phyloP scores from a whole-genome alignment of 2,797 vertebrate genomes.

The Brachyrhaphis roseni region DNA sequence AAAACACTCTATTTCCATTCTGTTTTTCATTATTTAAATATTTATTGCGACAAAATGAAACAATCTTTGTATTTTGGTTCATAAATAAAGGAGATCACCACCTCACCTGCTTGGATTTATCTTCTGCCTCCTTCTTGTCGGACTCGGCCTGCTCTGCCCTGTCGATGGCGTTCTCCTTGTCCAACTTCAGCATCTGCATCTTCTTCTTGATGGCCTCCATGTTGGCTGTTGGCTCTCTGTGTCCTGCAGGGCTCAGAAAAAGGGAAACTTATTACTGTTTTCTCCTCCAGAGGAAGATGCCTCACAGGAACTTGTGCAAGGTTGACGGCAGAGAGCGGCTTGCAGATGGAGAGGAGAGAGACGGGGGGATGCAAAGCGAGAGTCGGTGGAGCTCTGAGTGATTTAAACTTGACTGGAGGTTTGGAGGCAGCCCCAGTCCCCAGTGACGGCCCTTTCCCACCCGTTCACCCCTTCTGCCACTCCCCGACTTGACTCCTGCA shows the following conservation, averaged over 20 bases:
- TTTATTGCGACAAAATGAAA: not conserved
- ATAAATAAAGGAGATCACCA: not conserved
- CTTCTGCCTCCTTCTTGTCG: constrained; percentile 90
- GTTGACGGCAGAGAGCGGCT: constrained; percentile 20
- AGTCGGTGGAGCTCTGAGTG: constrained; percentile 65
- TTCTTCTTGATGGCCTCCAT: constrained; percentile 99
- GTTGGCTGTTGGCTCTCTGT: constrained; percentile 48
- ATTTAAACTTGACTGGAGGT: constrained; percentile 84
- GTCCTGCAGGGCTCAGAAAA: not conserved
- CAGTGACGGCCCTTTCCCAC: constrained; percentile 75
- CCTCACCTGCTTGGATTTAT: constrained; percentile 93
- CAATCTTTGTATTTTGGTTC: not conserved
- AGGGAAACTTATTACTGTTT: not conserved
- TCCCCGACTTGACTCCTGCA: constrained; percentile 59
- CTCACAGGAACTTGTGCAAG: constrained; percentile 18
- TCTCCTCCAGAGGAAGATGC: constrained; percentile 15
- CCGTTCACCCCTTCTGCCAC: constrained; percentile 61
- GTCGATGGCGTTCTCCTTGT: constrained; percentile 96
- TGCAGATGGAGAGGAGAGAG: constrained; percentile 54
- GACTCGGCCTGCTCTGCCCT: constrained; percentile 92
- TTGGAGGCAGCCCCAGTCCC: constrained; percentile 81
- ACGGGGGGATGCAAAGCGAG: constrained; percentile 77
- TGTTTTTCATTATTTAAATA: not conserved
- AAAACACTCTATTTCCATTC: not conserved
- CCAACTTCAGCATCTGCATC: constrained; percentile 98